Evolutionary conservation across 2,888 invertebrate species (phyloP).

Genomic region (Amphipyra tragopoginis): DNA sequence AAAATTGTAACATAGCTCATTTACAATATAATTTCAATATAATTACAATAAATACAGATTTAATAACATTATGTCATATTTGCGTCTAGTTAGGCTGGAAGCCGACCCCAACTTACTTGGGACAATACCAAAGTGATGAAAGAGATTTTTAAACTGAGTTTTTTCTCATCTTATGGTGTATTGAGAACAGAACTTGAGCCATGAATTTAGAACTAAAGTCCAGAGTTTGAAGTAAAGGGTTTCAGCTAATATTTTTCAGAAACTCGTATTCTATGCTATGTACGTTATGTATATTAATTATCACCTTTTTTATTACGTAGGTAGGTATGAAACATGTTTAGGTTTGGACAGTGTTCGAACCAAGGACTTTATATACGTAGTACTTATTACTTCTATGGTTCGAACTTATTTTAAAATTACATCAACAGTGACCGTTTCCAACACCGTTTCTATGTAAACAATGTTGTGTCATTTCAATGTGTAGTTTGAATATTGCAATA

Average conservation of each 20-base stretch:
- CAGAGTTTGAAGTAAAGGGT: not conserved
- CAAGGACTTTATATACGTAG: no score
- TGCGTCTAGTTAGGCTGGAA: not conserved
- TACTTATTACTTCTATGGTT: no score
- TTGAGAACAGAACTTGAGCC: not conserved
- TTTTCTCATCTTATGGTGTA: not conserved
- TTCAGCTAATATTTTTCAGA: not conserved
- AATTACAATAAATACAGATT: constrained; percentile 1
- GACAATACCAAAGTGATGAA: not conserved
- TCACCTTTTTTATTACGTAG: no score
- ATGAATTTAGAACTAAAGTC: not conserved
- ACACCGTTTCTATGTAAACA: constrained; percentile 61
- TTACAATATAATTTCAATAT: no score
- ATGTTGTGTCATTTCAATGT: constrained; percentile 47
- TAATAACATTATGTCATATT: not conserved
- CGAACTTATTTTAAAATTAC: constrained; percentile 40
- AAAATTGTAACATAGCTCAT: no score
- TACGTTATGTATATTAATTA: no score
- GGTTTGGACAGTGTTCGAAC: constrained; percentile 13
- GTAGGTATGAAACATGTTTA: constrained; percentile 14
- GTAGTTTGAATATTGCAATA: constrained; percentile 53
- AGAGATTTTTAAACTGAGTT: not conserved
- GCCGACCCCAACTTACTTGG: not conserved
- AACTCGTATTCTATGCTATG: no score
- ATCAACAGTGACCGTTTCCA: not conserved